Evolutionary conservation across 2,113 vertebrate species (phyloP), one percentile per base, ranked within the genome.

Genomic region (Ceyx melanurus): DNA sequence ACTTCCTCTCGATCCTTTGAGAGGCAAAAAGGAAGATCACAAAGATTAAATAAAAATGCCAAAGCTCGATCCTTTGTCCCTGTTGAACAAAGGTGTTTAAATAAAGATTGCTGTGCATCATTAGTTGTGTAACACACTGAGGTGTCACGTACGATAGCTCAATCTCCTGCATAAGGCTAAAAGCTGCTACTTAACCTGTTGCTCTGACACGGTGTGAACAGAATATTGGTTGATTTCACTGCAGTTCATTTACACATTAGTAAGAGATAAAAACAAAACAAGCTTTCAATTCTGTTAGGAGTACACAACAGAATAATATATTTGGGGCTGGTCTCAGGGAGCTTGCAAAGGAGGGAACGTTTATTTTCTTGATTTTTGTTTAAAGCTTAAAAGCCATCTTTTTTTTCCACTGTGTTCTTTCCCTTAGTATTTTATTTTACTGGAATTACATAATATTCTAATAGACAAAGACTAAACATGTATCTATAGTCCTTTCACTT

Each of bases 1-100:
- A 57, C 82, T 96, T 95, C 90, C 92, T 95, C 64, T 85, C 48
- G 60, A 71, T 73, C 46, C 66, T 87, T 81, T 82, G 77, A 95
- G 73, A 88, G 28, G 35, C 50, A 68, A 79, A 75, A 76, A 54
- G 57, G 77, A 56, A 81, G 64, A 77, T 71, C 65, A 80, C 70
- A 22, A 82, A 86, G 86, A 94, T 73, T 74, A 89, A 93, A 85
- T 86, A 82, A 83, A 96, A 95, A 90, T 56, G 9, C 37, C 83
- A 70, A 65, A 71, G 45, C 51, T 77, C 42, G 73, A 14, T 51
- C 48, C 33, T 70, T 94, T 86, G 82, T 74, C 35, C 29, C 43
- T 2, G 2, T 28, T 91, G 82, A 93, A 94, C 68, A 94, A 82
- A 92, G 54, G 42, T 53, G 54, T 91, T 93, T 76, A 86, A 83